Conservation (phyloP, 2,888 invertebrate genomes). For the Aleiodes testaceus region DNA sequence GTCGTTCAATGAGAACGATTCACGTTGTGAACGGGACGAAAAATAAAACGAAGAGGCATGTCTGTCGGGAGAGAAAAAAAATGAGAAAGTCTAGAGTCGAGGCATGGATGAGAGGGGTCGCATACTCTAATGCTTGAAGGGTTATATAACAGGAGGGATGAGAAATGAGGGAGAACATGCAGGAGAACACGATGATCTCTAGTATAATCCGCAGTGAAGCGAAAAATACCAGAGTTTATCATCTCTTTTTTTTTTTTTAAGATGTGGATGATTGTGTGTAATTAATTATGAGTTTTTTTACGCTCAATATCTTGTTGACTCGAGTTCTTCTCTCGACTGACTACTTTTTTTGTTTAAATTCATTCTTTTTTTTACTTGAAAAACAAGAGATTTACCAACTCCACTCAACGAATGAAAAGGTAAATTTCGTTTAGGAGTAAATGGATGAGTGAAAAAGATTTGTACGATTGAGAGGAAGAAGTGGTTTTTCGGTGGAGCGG, state of each 20-base stretch:
- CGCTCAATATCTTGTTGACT: constrained; percentile 46
- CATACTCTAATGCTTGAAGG: constrained; percentile 25
- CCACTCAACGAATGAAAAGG: constrained; percentile 9
- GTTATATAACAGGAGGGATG: constrained; percentile 32
- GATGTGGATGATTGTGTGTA: constrained; percentile 66
- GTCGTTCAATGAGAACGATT: constrained; percentile 34
- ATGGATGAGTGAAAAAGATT: too few relatives aligned
- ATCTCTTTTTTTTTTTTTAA: constrained; percentile 57
- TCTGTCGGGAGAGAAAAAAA: constrained; percentile 42
- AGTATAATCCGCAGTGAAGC: constrained; percentile 61
- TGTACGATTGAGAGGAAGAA: neutral
- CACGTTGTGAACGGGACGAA: constrained; percentile 24
- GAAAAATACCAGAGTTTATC: constrained; percentile 58
- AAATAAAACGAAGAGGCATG: constrained; percentile 20
- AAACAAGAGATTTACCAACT: neutral
- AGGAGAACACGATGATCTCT: constrained; percentile 37
- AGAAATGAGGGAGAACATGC: constrained; percentile 29
- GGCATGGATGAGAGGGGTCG: constrained; percentile 20
- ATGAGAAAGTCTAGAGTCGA: constrained; percentile 50
- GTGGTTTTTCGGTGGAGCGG: neutral
- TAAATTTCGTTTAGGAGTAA: neutral
- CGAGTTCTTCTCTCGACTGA: neutral
- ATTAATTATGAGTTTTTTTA: constrained; percentile 66
- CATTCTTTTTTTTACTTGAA: neutral
- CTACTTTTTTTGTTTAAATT: neutral